Conservation (phyloP, 2,888 invertebrate species). For the Drosophila bunnanda region DNA sequence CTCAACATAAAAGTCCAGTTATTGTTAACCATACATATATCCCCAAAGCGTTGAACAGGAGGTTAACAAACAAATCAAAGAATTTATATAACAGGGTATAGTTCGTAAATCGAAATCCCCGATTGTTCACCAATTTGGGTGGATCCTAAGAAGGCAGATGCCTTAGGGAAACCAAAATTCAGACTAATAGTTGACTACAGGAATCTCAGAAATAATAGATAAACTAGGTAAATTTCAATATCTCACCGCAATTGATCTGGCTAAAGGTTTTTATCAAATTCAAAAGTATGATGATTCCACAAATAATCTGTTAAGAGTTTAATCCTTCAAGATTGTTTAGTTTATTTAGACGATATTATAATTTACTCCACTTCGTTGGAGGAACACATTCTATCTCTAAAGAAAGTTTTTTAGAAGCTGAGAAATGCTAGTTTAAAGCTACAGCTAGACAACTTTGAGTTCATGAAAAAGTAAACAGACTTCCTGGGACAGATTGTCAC, state of each 20-base stretch:
- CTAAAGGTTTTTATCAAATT: too few relatives aligned
- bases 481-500: neutral
- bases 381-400: neutral
- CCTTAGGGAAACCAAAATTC: too few relatives aligned
- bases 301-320: neutral
- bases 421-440: neutral
- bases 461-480: neutral
- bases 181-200: too few relatives aligned
- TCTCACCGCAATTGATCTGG: neutral
- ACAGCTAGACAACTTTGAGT: neutral
- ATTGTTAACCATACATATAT: neutral
- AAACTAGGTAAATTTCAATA: neutral
- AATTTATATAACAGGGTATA: neutral
- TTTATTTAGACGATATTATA: neutral
- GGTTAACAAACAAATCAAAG: neutral
- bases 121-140: neutral
- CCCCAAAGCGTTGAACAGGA: neutral
- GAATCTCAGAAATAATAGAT: neutral
- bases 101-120: neutral
- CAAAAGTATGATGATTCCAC: too few relatives aligned
- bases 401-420: neutral
- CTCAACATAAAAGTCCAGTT: neutral
- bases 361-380: slow-evolving; percentile 2
- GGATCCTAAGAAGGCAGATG: too few relatives aligned
- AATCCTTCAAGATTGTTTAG: too few relatives aligned